These are phyloP conservation scores for Anastrepha ludens DNA, from an alignment of 1,140 invertebrate genomes.

Conservation along the genomic window DNA sequence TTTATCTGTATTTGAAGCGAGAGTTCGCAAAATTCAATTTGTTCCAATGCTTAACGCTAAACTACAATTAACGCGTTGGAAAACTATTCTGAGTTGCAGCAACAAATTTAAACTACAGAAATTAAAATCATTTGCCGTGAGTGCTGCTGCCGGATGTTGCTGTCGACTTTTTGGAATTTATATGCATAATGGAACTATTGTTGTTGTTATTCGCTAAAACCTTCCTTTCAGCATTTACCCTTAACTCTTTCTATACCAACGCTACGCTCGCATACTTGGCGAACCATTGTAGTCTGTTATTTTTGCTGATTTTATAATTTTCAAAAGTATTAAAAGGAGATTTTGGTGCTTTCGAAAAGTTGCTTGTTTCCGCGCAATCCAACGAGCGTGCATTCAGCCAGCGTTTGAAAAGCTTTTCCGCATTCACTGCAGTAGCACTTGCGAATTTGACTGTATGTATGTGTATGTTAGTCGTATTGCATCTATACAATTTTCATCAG, in stretches of 20 bases:
- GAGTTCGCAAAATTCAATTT: conserved; percentile 34
- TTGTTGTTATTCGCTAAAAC: background rate
- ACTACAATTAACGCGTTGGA: conserved; percentile 11
- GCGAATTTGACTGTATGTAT: background rate
- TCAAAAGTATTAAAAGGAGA: conserved; percentile 50
- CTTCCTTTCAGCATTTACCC: background rate
- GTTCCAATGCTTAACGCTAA: conserved; percentile 41
- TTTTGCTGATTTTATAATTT: conserved; percentile 22
- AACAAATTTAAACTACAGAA: background rate
- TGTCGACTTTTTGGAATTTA: background rate
- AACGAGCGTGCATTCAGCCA: background rate
- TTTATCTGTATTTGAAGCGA: background rate
- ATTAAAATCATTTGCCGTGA: background rate
- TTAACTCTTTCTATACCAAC: background rate
- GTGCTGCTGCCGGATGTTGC: background rate
- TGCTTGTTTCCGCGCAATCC: background rate
- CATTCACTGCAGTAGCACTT: background rate
- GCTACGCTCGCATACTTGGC: no score
- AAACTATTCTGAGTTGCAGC: background rate
- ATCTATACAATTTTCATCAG: background rate
- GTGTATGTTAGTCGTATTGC: no score
- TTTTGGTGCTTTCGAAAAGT: conserved; percentile 29
- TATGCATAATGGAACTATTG: background rate
- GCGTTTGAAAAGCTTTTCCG: background rate
- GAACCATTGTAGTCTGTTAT: background rate